These are phyloP conservation scores for Agrotis segetum DNA, from an alignment of 2,888 invertebrate genomes.

Conservation along the genomic window DNA sequence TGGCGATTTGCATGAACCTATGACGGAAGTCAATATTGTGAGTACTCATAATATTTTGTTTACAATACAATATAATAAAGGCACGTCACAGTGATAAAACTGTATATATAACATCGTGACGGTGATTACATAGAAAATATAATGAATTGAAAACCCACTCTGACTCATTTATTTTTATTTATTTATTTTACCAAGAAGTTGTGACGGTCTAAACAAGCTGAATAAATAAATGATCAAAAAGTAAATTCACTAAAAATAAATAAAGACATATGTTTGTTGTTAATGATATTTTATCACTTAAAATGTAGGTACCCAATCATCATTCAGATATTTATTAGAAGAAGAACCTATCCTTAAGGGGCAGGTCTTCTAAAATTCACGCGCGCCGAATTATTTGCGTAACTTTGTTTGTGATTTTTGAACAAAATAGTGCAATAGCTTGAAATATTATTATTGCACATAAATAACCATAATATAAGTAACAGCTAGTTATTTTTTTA, in stretches of 20 bases:
- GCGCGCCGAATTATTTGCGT: too few relatives aligned
- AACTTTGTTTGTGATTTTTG: too few relatives aligned
- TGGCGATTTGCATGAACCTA: conserved; percentile 12
- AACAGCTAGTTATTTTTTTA: too few relatives aligned
- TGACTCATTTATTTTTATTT: conserved; percentile 34
- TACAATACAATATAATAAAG: conserved; percentile 27
- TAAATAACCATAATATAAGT: too few relatives aligned
- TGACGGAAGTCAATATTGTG: conserved; percentile 23
- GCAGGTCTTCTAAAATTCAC: too few relatives aligned
- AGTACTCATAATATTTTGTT: conserved; percentile 38
- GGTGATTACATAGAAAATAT: conserved; percentile 28
- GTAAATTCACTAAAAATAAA: not conserved
- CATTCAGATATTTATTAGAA: too few relatives aligned
- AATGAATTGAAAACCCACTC: conserved; percentile 13
- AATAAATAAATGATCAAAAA: conserved; percentile 1
- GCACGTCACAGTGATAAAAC: conserved; percentile 40
- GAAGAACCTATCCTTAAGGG: too few relatives aligned
- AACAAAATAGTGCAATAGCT: too few relatives aligned
- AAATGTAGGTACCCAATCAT: too few relatives aligned
- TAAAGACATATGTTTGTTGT: not conserved
- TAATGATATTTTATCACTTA: conserved; percentile 17
- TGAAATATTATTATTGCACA: too few relatives aligned
- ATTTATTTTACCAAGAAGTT: conserved; percentile 14
- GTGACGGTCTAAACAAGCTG: not conserved
- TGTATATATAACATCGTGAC: conserved; percentile 18